Evolutionary conservation across 2,888 invertebrate genomes (phyloP).

Genomic region (Sipha maydis): DNA sequence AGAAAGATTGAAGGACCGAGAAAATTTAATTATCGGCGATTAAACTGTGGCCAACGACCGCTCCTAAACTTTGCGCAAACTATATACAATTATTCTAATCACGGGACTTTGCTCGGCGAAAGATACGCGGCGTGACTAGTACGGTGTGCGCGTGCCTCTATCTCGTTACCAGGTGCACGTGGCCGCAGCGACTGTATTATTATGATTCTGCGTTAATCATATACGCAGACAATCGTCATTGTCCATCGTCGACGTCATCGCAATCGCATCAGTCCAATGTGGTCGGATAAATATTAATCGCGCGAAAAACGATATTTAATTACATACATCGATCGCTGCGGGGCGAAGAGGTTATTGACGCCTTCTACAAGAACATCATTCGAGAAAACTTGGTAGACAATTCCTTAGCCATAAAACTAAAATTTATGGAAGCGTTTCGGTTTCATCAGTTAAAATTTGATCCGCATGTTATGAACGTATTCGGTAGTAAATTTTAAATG

Average conservation of each 20-base stretch:
- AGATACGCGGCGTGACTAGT: not conserved
- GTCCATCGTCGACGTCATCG: not conserved
- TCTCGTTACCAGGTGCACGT: too few relatives aligned
- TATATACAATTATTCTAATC: not conserved
- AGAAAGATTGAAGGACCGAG: too few relatives aligned
- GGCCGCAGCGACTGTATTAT: too few relatives aligned
- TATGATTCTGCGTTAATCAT: not conserved
- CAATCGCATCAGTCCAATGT: too few relatives aligned
- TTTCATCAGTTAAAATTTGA: too few relatives aligned
- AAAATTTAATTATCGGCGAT: constrained; percentile 1
- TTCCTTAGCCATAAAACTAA: too few relatives aligned
- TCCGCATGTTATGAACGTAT: too few relatives aligned
- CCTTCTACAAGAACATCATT: too few relatives aligned
- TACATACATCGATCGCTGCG: not conserved
- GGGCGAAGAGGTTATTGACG: too few relatives aligned
- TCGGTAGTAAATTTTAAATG: too few relatives aligned
- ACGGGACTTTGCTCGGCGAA: not conserved
- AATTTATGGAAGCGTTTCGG: too few relatives aligned
- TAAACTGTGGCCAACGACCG: not conserved
- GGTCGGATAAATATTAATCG: not conserved
- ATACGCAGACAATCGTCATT: not conserved
- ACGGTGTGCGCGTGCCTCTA: not conserved
- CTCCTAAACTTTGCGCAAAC: not conserved
- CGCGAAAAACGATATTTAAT: not conserved
- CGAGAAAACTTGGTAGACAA: too few relatives aligned